Evolutionary conservation across 1,140 invertebrate species (phyloP), one percentile per base, ranked within the genome.

Genomic region (Leptinotarsa defecta): DNA sequence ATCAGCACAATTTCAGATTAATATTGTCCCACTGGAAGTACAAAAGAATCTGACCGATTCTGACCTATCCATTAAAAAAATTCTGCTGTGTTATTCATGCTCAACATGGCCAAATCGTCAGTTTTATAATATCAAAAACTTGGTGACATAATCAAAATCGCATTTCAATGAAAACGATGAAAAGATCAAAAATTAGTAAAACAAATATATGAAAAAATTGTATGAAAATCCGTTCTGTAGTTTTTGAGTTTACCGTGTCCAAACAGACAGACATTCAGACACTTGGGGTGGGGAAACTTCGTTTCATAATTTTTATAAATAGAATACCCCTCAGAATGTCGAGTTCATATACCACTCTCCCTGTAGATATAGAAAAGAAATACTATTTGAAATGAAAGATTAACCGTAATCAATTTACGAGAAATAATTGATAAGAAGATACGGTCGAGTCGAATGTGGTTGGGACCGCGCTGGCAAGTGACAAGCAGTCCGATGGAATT

Each of bases 401-500:
- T 71, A 71, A 61, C 24, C 49, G 15, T 24, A 71, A 19, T 71
- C 27, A 71, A 71, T 71, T 71, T 27, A 61, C 20, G 48, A 20
- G 69, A 71, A 71, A 57, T 71, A 71, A 71, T 71, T 71, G 69
- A 71, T 71, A 71, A 57, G 69, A 27, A 19, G 69, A 71, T 71
- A 71, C 43, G 69, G 48, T 71, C 19, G 48, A 24, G 34, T 61
- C 48, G 48, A 57, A 57, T 61, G 43, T 27, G 67, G n/a, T 49
- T 27, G 15, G 17, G 34, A 34, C 34, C 5, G 69, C 34, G 4
- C 19, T 19, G 34, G 70, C 73, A 78, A 80, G 75, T 78, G 79
- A 80, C 79, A 74, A 73, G 74, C 79, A 76, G 63, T 69, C 78
- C 73, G 73, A 79, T 81, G 81, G 81, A 82, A 82, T 82, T 71